Base-by-base conservation (phyloP, 1,140 invertebrate genomes). In the Sarcophaga peregrina region DNA sequence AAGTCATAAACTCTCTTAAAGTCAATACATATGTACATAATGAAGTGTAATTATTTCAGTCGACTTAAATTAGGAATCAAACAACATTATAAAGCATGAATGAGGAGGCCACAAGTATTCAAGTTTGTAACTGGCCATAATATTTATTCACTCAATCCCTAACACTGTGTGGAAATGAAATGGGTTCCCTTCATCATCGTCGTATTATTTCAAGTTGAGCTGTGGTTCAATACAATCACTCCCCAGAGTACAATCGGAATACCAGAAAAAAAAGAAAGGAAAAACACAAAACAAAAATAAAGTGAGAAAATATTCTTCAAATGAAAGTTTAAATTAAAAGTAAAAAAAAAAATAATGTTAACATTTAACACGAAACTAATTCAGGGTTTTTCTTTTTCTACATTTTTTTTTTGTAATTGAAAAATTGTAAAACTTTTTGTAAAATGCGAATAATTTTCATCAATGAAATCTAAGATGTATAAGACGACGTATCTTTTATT, bases 211-310 rank as follows among this genome's bases (percentile, higher is more conserved):
- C 47, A 78, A 50, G 75, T 50, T 78, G 47, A 78, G 50, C 50
- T 78, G 75, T 50, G 75, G 75, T 78, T 78, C 75, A 78, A 78
- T 78, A 13, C 47, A 78, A 78, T 78, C 54, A 68, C 80, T 81
- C 80, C 80, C 80, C 46, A 37, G 80, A 58, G 80, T 81, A 25
- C 80, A 81, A 81, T 81, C 25, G 54, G 17, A 58, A 58, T 62
- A 58, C 5, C 10, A 58, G 68, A 81, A 25, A 54, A 46, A 52
- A 80, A 50, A 50, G 8, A 50, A 52, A 78, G 17, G 50, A 50
- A 50, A 50, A 76, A 50, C 17, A 20, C 75, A 78, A 78, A 50
- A 20, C 11, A 9, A 81, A 81, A 7, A 17, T 50, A 81, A 81
- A 50, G 11, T 15, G 17, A 76, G 7, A 8, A 25, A 62, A 15